phyloP scores from a whole-genome alignment of 2,797 vertebrate genomes.

The Brachymystax lenok region DNA sequence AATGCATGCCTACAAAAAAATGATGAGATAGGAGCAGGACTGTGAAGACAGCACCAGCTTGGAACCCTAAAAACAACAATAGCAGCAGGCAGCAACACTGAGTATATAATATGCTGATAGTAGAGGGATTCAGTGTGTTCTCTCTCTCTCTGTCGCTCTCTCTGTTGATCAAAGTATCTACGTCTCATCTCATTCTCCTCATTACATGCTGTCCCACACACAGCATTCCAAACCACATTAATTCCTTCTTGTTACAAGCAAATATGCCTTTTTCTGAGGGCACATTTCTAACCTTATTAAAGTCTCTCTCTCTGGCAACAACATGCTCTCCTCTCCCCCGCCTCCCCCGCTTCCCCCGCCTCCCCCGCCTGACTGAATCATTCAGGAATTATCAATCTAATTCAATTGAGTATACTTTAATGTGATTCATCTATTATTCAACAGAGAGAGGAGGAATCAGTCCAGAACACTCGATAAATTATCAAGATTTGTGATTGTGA shows the following conservation, averaged over 20 bases:
- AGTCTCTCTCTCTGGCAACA: background rate
- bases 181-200: conserved; percentile 28
- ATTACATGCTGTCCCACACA: conserved; percentile 26
- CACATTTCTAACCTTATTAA: conserved; percentile 48
- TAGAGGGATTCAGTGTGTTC: background rate
- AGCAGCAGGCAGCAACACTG: background rate
- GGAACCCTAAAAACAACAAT: conserved; percentile 10
- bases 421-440: conserved; percentile 18
- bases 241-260: conserved; percentile 40
- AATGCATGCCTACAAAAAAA: conserved; percentile 19
- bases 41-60: conserved; percentile 15
- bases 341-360: background rate
- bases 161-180: conserved; percentile 30
- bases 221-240: conserved; percentile 14
- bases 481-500: background rate
- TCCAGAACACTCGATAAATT: background rate
- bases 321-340: background rate
- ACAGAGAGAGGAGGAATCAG: background rate
- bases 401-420: conserved; percentile 19
- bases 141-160: background rate
- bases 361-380: conserved; percentile 19
- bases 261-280: conserved; percentile 30
- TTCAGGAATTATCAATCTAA: background rate
- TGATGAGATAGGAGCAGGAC: conserved; percentile 35
- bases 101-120: background rate